Evolutionary conservation across 2,797 vertebrate species (phyloP), one percentile per base, ranked within the genome.

Genomic region (Garrulus glandarius): DNA sequence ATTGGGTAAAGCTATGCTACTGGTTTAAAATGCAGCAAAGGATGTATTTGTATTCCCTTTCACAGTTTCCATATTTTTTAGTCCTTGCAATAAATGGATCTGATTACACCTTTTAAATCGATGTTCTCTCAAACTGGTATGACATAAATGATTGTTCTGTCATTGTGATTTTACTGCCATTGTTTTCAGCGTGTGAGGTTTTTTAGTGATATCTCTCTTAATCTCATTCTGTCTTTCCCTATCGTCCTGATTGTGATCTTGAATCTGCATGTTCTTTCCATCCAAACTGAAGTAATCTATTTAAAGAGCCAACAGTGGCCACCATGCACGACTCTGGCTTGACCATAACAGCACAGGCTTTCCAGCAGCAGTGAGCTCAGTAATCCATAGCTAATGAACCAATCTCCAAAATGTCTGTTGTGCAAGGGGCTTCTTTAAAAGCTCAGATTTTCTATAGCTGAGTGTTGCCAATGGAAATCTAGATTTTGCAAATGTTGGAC

Each of bases 1-100:
- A 98, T 97, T 97, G 92, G 91, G 91, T 97, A 95, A 97, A 97
- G 89, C 95, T 96, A 97, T 91, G 85, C 76, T 95, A 49, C 96
- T 90, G 94, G 74, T 96, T 97, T 95, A 94, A 92, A 96, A 94
- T 59, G 53, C 8, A 90, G 71, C 30, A 14, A 44, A 81, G n/a
- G 69, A 72, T 64, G 57, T 84, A 94, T 96, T 92, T 94, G 69
- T 87, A 77, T 91, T 96, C 70, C 46, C 89, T 94, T 93, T 84
- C 69, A 92, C 27, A 74, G 55, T 78, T 94, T 89, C 87, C 52
- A 2, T 91, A 20, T 84, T 95, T 91, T 92, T 87, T 41, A 75
- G 92, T 65, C 81, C 84, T 95, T 86, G 76, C 70, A 95, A 95
- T 91, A 94, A 94, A 96, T 59, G 79, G 89, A 93, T 94, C 95